phyloP scores from a whole-genome alignment of 1,140 invertebrate species.

The Phortica variegata region DNA sequence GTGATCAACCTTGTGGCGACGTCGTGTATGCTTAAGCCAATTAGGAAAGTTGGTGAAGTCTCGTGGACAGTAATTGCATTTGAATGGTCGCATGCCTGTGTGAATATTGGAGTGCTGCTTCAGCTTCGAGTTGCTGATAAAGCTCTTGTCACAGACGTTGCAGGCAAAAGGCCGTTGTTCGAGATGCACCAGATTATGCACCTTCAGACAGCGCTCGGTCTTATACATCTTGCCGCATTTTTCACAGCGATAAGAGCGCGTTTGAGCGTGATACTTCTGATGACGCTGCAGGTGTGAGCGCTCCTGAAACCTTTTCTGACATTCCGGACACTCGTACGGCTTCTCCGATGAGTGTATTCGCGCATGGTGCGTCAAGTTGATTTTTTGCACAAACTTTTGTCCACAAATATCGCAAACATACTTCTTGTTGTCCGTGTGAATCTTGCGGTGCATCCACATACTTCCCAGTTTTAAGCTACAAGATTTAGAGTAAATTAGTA shows the following conservation, averaged over 20 bases:
- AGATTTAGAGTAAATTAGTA: neutral
- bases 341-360: slow-evolving; percentile 63
- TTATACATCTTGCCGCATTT: slow-evolving; percentile 60
- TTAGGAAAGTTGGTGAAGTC: slow-evolving; percentile 63
- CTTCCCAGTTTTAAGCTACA: slow-evolving; percentile 58
- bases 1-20: slow-evolving; percentile 61
- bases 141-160: slow-evolving; percentile 59
- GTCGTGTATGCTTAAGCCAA: slow-evolving; percentile 62
- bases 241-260: slow-evolving; percentile 58
- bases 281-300: slow-evolving; percentile 59
- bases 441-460: slow-evolving; percentile 60
- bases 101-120: slow-evolving; percentile 63
- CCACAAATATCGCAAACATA: slow-evolving; percentile 61
- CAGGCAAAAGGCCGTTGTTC: slow-evolving; percentile 59
- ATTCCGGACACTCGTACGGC: slow-evolving; percentile 66
- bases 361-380: slow-evolving; percentile 59
- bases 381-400: slow-evolving; percentile 61
- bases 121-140: slow-evolving; percentile 60
- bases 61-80: slow-evolving; percentile 61
- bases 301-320: slow-evolving; percentile 60
- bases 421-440: slow-evolving; percentile 58
- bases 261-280: slow-evolving; percentile 58
- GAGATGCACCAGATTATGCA: slow-evolving; percentile 59
- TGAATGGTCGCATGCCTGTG: slow-evolving; percentile 60
- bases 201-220: slow-evolving; percentile 60